A percentile compares a stretch with the other conserved stretches of the same genome.
Conservation (phyloP, 2,888 invertebrate species). For the Nomada fucata region DNA sequence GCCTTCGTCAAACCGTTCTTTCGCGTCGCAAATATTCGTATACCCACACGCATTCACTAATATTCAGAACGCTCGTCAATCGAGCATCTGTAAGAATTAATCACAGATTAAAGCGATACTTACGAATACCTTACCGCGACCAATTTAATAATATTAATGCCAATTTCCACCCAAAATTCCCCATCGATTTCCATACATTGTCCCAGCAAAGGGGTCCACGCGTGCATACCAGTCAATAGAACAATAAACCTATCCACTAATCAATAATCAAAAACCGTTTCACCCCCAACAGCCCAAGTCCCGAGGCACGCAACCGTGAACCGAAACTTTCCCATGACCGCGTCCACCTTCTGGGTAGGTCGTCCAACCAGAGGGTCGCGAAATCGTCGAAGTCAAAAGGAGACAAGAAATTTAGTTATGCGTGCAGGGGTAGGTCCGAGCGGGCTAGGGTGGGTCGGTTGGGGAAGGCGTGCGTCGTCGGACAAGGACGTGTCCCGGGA, state of each 20-base stretch:
- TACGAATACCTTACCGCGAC: too few relatives aligned
- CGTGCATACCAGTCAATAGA: background rate
- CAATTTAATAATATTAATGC: too few relatives aligned
- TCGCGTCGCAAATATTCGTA: too few relatives aligned
- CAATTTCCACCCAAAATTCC: too few relatives aligned
- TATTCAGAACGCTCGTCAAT: too few relatives aligned
- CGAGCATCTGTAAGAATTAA: too few relatives aligned
- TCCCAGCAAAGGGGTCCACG: background rate
- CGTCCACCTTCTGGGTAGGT: background rate
- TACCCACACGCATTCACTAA: too few relatives aligned
- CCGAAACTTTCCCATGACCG: background rate
- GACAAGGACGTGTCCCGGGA: conserved; percentile 62
- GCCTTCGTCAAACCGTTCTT: too few relatives aligned
- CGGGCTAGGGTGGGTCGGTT: background rate
- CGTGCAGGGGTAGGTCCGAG: background rate
- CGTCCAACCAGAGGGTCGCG: conserved; percentile 9
- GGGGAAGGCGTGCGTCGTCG: conserved; percentile 36
- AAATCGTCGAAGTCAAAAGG: conserved; percentile 49
- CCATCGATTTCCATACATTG: too few relatives aligned
- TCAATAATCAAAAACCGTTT: background rate
- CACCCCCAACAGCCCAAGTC: background rate
- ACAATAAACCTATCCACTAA: background rate
- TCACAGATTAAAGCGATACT: too few relatives aligned
- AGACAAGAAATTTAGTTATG: conserved; percentile 62
- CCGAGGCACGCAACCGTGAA: background rate